Conservation (phyloP, 2,888 invertebrate species). For the Rhopalosiphum nymphaeae region DNA sequence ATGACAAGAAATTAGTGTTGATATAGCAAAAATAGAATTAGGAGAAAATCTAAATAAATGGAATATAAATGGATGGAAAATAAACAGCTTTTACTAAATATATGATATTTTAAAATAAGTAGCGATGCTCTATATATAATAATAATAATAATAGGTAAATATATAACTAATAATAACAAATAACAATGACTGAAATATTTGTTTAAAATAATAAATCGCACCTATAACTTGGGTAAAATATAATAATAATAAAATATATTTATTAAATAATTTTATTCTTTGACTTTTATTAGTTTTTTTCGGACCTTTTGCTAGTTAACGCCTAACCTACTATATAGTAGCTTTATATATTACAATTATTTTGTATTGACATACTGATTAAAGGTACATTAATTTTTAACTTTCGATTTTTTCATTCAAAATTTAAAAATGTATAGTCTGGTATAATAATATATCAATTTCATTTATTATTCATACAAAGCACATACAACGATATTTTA, state of each 20-base stretch:
- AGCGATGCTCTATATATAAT: neutral
- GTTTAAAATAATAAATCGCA: neutral
- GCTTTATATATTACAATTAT: neutral
- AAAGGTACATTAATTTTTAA: neutral
- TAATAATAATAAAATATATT: neutral
- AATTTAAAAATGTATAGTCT: neutral
- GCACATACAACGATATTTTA: neutral
- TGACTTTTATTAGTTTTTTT: neutral
- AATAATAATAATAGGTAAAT: neutral
- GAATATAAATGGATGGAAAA: neutral
- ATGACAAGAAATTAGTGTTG: neutral
- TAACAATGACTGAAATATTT: too few relatives aligned
- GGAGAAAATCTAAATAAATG: neutral
- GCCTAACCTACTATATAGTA: neutral
- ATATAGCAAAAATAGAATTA: neutral
- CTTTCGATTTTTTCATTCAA: neutral
- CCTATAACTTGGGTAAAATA: neutral
- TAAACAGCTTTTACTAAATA: neutral
- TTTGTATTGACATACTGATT: neutral
- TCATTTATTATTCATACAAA: neutral
- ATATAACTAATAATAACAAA: neutral
- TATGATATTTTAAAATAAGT: neutral
- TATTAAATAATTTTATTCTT: neutral
- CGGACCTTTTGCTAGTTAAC: neutral
- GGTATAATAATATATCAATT: neutral